Evolutionary conservation across 1,140 invertebrate genomes (phyloP), one percentile per base, ranked within the genome.

Genomic region (Wiebesia pumilae): DNA sequence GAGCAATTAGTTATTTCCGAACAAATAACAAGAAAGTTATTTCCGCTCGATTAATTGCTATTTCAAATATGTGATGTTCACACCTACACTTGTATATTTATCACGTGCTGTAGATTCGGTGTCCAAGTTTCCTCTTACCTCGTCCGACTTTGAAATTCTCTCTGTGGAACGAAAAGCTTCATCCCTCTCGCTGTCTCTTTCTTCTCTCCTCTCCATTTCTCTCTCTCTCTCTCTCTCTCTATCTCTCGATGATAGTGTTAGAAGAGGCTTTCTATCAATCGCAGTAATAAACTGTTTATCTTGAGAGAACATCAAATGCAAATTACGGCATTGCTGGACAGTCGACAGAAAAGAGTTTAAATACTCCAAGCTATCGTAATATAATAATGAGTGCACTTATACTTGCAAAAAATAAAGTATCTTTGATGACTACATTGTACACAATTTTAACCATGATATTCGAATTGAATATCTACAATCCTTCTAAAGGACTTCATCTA

Each of bases 241-340:
- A n/a, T n/a, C n/a, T 14, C 54, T 62, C 7, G 51, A 35, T 38
- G 69, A 58, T 12, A 38, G 62, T 12, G 83, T 85, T 87, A 88
- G 65, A 75, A 88, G 87, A 83, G 82, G 88, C 88, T 89, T 89
- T 87, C 88, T 88, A 89, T 90, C 88, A 90, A 89, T 89, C 87
- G 84, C 87, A 80, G 88, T 87, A 89, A 88, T 90, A 90, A 89
- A 90, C 89, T 88, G 78, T 81, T 88, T 84, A 86, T 67, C 81
- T 84, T 82, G 83, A 87, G 78, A 85, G 87, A 73, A 86, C 88
- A 88, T 89, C 87, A 89, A 90, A 88, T 88, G 88, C 87, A 89
- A 90, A 87, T 89, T 88, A 90, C 88, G 87, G 88, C 86, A 62
- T 67, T 51, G 30, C 77, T 14, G 21, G 30, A 51, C n/a, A 51